Evolutionary conservation across 2,888 invertebrate genomes (phyloP), one percentile per base, ranked within the genome.

Genomic region (Tholera decimalis): DNA sequence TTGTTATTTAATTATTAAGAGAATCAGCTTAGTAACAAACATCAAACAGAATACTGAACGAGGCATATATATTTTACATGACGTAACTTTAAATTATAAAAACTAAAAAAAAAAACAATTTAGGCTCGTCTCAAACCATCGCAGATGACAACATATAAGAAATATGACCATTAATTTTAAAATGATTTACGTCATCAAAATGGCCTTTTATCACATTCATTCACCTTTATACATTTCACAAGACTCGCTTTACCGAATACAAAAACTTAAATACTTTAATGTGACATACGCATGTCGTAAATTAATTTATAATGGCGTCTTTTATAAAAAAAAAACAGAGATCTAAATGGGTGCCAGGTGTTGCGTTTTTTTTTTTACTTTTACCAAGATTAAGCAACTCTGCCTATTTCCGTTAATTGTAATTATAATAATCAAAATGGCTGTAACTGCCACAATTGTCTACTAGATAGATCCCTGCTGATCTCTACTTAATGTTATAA

Each of bases 141-240:
- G 41, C 26, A 37, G 33, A 56, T 56, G 62, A 61, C 62, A 43
- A 69, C 56, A 69, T 46, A 7, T 8, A 41, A 61, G 26, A 47
- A 69, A 69, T 22, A 53, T 20, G 41, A 13, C 6, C 41, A 72
- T 75, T 69, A 68, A 75, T 75, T 71, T 74, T 55, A 61, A 75
- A 53, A 69, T 56, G 11, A 69, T 69, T 76, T 61, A 75, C 76
- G 70, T 72, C 76, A 71, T 24, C 30, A 20, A 18, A 7, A 5
- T 56, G 72, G 61, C 76, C 55, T 72, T 72, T 69, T 76, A 70
- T 44, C 39, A 68, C 30, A 73, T 49, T 75, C 39, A 63, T 75
- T 76, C 57, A 51, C 63, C 66, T 60, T 71, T 58, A 76, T 35
- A 49, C 41, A 79, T 77, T 75, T 76, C 58, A 43, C 55, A 77